phyloP scores from a whole-genome alignment of 2,888 invertebrate species.

The Lamellibrachia satsuma region DNA sequence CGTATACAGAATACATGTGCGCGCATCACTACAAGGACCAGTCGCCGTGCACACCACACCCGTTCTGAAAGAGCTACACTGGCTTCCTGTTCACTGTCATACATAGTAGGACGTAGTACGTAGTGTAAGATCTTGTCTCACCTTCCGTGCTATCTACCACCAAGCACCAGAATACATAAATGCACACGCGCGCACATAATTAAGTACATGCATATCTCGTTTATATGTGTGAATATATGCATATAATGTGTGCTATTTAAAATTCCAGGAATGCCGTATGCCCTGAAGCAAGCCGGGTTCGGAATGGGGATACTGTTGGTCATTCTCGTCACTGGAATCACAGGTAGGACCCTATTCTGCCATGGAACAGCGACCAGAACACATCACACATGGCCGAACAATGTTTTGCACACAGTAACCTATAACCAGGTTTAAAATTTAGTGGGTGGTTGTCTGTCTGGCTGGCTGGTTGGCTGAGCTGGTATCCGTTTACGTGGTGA shows the following conservation, averaged over 20 bases:
- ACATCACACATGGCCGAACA: neutral
- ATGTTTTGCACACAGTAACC: too few species aligned
- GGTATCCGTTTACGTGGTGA: neutral
- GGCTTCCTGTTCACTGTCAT: too few species aligned
- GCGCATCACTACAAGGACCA: too few species aligned
- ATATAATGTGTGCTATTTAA: neutral
- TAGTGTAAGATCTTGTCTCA: too few species aligned
- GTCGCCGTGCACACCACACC: too few species aligned
- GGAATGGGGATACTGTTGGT: conserved; percentile 79
- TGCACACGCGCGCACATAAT: neutral
- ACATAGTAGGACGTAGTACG: too few species aligned
- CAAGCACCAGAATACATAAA: too few species aligned
- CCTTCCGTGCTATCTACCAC: too few species aligned
- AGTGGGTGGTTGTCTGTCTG: neutral
- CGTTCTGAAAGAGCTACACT: too few species aligned
- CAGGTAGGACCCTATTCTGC: conserved; percentile 61
- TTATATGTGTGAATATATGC: neutral
- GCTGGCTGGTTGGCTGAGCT: neutral
- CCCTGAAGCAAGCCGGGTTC: conserved; percentile 82
- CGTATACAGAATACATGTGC: too few species aligned
- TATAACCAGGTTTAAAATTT: too few species aligned
- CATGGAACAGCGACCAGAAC: neutral
- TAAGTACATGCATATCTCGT: neutral
- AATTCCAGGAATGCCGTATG: conserved; percentile 70
- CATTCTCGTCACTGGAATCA: conserved; percentile 76